Percentiles rank a stretch among this genome's conserved stretches.
phyloP scores from a whole-genome alignment of 2,797 vertebrate genomes.

The Pantherophis alleghaniensis region DNA sequence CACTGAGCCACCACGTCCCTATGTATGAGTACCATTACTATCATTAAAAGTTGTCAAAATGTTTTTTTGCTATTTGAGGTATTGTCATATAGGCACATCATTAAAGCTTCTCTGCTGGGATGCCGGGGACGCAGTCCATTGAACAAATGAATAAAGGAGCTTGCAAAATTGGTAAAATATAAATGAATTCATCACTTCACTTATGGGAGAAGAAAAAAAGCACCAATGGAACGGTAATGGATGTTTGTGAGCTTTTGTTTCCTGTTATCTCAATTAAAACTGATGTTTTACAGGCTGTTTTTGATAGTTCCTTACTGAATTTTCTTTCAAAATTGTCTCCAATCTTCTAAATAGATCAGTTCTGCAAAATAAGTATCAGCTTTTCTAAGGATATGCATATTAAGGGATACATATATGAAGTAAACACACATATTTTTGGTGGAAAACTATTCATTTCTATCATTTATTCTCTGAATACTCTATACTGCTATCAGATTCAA shows the following conservation, averaged over 20 bases:
- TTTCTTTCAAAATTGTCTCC: conserved; percentile 15
- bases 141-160: conserved; percentile 20
- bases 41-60: neutral
- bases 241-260: neutral
- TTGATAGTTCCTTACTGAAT: conserved; percentile 36
- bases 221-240: neutral
- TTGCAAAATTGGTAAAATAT: neutral
- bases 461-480: neutral
- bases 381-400: conserved; percentile 35
- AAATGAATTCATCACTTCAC: conserved; percentile 44
- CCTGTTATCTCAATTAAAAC: conserved; percentile 19
- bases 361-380: accelerated
- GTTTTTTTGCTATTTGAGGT: neutral
- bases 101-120: conserved; percentile 16
- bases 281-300: conserved; percentile 24
- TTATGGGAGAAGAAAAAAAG: neutral
- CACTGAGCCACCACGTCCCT: too few relatives aligned
- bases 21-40: accelerated
- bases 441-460: conserved; percentile 53
- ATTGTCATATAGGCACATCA: conserved; percentile 18
- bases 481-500: conserved; percentile 31
- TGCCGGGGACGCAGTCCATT: conserved; percentile 14
- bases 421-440: conserved; percentile 44
- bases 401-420: conserved; percentile 18
- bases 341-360: neutral